Evolutionary conservation across 2,797 vertebrate species (phyloP), one percentile per base, ranked within the genome.

Genomic region (Sebastes elongatus): DNA sequence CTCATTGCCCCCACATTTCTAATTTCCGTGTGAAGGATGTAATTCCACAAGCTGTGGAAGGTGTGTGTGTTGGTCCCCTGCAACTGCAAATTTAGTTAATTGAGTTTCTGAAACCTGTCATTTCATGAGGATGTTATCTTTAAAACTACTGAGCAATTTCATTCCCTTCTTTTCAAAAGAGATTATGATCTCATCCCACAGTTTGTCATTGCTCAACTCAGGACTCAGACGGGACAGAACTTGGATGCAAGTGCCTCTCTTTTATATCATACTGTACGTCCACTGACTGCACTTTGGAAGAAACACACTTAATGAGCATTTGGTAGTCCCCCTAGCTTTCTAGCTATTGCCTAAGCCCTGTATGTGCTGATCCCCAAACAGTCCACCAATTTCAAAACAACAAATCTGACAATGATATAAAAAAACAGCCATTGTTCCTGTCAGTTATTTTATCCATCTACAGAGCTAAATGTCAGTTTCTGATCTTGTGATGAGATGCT

Each of bases 21-120:
- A n/a, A 22, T 64, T 49, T 57, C 20, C 20, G 27, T 32, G 5
- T 56, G 4, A 18, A 16, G 13, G 5, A 28, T 53, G 20, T 18
- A 32, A 35, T 8, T 62, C 33, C n/a, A 38, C 11, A 18, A 16
- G n/a, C 59, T 35, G 22, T 33, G 11, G 10, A n/a, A n/a, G 59
- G 59, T n/a, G 28, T 18, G 42, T 16, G 25, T 65, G 28, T 30
- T 80, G 6, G 22, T 74, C 49, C 25, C 42, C 42, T 25, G 7
- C 38, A 56, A 22, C 42, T 22, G n/a, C 6, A 69, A 32, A 25
- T 60, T 28, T 9, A 23, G 5, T 46, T 46, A 8, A 28, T 66
- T 23, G 22, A 81, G 35, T 74, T 86, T 83, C 65, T 66, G 69
- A 83, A 83, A 81, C 42, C 65, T 81, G 72, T 77, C 69, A 80